phyloP scores from a whole-genome alignment of 1,140 invertebrate species.

The Micrasema longulum region DNA sequence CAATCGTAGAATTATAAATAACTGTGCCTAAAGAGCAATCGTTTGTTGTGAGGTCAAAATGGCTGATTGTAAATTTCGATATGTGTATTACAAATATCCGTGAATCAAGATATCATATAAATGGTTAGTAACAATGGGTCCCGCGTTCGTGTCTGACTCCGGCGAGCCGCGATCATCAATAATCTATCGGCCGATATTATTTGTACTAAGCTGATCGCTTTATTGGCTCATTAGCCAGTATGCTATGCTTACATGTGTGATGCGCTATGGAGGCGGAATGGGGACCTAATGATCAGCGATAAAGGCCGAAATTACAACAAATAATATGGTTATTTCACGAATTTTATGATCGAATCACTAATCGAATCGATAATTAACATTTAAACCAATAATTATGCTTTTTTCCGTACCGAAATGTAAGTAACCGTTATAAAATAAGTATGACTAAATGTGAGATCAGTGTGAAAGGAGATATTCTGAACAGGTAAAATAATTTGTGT shows the following conservation, averaged over 20 bases:
- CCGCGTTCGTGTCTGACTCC: not conserved
- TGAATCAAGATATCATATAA: slow-evolving; percentile 52
- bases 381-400: too few relatives aligned
- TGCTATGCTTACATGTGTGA: slow-evolving; percentile 23
- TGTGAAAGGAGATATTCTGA: too few relatives aligned
- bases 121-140: slow-evolving; percentile 25
- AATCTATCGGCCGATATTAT: slow-evolving; percentile 25
- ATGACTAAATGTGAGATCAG: too few relatives aligned
- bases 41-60: not conserved
- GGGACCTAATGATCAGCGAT: not conserved
- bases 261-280: slow-evolving; percentile 1
- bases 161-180: slow-evolving; percentile 23
- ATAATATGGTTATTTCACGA: too few relatives aligned
- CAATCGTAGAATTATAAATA: too few relatives aligned
- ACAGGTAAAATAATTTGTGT: too few relatives aligned
- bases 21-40: slow-evolving; percentile 4
- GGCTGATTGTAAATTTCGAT: slow-evolving; percentile 43
- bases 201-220: slow-evolving; percentile 34
- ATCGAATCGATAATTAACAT: too few relatives aligned
- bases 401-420: too few relatives aligned
- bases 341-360: too few relatives aligned
- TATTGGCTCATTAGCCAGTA: slow-evolving; percentile 27
- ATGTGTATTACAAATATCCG: slow-evolving; percentile 49
- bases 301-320: too few relatives aligned
- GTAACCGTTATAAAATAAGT: too few relatives aligned